Base-by-base conservation (phyloP, 2,113 vertebrate species). In the Peromyscus californicus region DNA sequence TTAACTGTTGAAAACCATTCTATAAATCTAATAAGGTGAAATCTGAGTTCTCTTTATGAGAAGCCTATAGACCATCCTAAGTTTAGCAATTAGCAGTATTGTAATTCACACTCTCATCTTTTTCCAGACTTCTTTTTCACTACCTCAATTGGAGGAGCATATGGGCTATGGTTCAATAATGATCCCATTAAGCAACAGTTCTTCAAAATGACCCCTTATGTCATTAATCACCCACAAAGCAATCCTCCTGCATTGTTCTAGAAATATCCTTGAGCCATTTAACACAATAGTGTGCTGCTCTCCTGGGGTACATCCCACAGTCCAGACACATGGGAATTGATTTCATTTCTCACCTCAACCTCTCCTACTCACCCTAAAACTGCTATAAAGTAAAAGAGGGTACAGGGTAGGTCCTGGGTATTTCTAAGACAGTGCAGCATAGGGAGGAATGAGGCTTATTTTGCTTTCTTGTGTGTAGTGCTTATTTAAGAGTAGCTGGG, bases 181-280 rank as follows among this genome's bases (percentile, higher is more conserved):
- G 95, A 97, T 94, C 91, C 67, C 88, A 89, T 96, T 97, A 97
- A 85, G 51, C 82, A 97, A 92, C 70, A 94, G 75, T 95, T 95
- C 94, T 96, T 97, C 78, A 84, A 92, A 94, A 96, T 78, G 65
- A 96, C 96, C 95, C 92, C 90, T 91, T 59, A 89, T 80, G 93
- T 97, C 89, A 96, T 97, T 97, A 97, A 97, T 97, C 92, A 91
- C 82, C 72, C 65, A 94, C 70, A 89, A 96, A 96, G 65, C 67
- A 97, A 86, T 95, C 89, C 82, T 97, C 94, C 61, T 96, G 89
- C 72, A 91, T 96, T 97, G 92, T 96, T 97, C 75, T 22, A 9
- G 39, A 94, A 96, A 97, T 93, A 67, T 61, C 76, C 93, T 96
- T 92, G 94, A 96, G 76, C 90, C 90, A 78, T 90, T 96, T 92